These are phyloP conservation scores for Forbesichthys papilliferus DNA, from an alignment of 2,113 vertebrate species.

Conservation along the genomic window DNA sequence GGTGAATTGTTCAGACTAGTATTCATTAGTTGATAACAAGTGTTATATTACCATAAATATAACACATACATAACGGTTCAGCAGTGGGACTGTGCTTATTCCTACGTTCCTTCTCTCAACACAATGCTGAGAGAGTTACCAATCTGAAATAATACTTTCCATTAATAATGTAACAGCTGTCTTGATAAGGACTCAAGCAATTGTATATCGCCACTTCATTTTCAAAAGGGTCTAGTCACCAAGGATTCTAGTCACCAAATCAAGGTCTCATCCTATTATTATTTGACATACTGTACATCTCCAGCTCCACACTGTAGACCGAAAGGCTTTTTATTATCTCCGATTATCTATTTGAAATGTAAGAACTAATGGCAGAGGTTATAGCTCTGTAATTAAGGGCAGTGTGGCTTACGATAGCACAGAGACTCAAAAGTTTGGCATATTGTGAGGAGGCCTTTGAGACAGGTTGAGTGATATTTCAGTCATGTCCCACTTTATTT, in stretches of 20 bases:
- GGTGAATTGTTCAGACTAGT: too few relatives aligned
- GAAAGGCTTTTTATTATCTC: conserved; percentile 59
- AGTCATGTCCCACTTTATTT: conserved; percentile 32
- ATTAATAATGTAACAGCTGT: conserved; percentile 51
- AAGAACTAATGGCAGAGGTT: conserved; percentile 69
- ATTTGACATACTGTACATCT: conserved; percentile 45
- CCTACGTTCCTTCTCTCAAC: neutral
- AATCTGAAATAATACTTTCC: neutral
- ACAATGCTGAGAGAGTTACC: neutral
- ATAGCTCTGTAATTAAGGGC: conserved; percentile 70
- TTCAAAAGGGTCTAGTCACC: conserved; percentile 27
- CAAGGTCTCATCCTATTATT: conserved; percentile 61
- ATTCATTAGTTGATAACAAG: too few relatives aligned
- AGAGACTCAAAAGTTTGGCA: conserved; percentile 58
- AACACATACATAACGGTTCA: too few relatives aligned
- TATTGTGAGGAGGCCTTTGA: conserved; percentile 47
- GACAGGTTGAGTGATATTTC: conserved; percentile 51
- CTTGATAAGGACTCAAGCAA: conserved; percentile 28
- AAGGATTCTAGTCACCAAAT: conserved; percentile 28
- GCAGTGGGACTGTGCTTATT: neutral
- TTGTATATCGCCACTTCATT: conserved; percentile 52
- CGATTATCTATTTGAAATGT: conserved; percentile 70
- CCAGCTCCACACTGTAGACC: conserved; percentile 45
- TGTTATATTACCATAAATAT: too few relatives aligned
- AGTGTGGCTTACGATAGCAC: conserved; percentile 61